Evolutionary conservation across 2,888 invertebrate species (phyloP), one percentile per base, ranked within the genome.

Genomic region (Eledona agricola): DNA sequence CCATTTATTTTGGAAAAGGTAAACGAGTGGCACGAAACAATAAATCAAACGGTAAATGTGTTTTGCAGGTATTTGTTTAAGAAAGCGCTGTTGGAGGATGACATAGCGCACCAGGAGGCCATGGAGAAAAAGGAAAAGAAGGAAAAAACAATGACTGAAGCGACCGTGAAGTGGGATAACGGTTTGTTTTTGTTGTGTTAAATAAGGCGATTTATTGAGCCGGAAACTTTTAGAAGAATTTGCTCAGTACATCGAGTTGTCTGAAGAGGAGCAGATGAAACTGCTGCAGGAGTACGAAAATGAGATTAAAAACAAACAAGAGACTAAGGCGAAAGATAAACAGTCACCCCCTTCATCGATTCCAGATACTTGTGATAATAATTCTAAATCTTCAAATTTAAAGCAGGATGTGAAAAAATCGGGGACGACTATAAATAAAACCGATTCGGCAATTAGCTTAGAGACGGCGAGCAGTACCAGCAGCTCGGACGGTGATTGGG

Each of bases 1-100:
- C 65, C 82, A 85, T 10, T 80, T 87, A 55, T 93, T 92, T 75
- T 93, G 92, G 92, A 85, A 88, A 70, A 81, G 90, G 83, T 83
- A 40, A 64, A 19, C 40, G 6, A 10, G n/a, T 25, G 28, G 7
- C 28, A 11, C 10, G 5, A 19, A 4, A 5, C 4, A 19, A 5
- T 19, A 16, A 26, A 22, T 22, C 1, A 3, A 3, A 7, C 5
- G 22, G n/a, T 26, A 20, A 4, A 9, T 26, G 9, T 25, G 16
- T 32, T 42, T 51, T 58, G 2, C 40, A 66, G 64, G 60, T 93
- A 91, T 73, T 80, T 90, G 66, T 93, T 90, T 78, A 87, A 88
- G 69, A 86, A 90, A 68, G 88, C 90, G n/a, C 76, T 89, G 31
- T 76, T 90, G 1, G 86, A 89, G 67, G 85, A 89, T 73, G 84